These are phyloP conservation scores for Herpailurus yagouaroundi DNA, from an alignment of 2,113 vertebrate genomes.

Conservation along the genomic window DNA sequence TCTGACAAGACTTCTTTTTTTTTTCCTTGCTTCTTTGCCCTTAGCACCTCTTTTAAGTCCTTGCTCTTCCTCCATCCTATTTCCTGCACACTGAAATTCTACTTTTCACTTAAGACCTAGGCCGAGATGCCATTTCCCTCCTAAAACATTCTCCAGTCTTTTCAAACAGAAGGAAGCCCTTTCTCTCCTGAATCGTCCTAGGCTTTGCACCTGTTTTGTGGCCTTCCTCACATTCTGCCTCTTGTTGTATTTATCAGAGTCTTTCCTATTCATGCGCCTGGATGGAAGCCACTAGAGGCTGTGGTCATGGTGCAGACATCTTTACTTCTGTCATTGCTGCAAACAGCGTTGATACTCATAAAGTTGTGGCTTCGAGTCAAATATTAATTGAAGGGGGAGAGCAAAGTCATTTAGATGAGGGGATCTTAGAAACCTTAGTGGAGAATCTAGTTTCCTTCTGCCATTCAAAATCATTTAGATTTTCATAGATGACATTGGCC, in stretches of 20 bases:
- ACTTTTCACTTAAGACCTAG: neutral
- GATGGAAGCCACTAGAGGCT: neutral
- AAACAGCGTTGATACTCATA: neutral
- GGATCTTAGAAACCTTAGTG: neutral
- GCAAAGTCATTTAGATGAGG: neutral
- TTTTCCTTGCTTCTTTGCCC: neutral
- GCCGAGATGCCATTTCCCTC: neutral
- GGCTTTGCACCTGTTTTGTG: neutral
- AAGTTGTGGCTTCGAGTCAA: neutral
- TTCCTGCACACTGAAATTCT: neutral
- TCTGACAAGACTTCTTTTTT: neutral
- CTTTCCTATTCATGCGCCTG: neutral
- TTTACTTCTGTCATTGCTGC: neutral
- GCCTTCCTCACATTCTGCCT: neutral
- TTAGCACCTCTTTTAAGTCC: neutral
- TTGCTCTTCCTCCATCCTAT: neutral
- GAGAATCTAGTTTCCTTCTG: neutral
- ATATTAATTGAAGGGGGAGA: neutral
- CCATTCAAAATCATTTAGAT: neutral
- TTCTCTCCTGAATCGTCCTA: neutral
- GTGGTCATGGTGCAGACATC: neutral
- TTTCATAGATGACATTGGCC: neutral
- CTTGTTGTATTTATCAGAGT: neutral
- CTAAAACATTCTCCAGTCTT: neutral
- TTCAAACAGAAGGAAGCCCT: neutral